These are phyloP conservation scores for Deroptyus accipitrinus DNA, from an alignment of 2,113 vertebrate species.

Conservation along the genomic window DNA sequence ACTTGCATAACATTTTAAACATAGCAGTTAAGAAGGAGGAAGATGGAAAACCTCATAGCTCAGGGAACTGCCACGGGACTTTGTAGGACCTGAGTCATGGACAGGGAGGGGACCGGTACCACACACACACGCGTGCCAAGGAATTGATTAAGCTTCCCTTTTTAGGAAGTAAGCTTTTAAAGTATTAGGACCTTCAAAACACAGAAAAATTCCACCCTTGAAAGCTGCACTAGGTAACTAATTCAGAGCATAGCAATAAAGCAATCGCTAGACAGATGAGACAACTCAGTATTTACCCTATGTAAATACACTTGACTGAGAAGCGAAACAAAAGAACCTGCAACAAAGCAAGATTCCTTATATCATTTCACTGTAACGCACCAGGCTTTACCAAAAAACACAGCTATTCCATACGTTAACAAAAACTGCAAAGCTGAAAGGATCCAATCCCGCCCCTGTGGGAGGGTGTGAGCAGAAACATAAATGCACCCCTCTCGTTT, in stretches of 20 bases:
- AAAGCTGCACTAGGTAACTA: neutral
- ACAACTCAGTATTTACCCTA: neutral
- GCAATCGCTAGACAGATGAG: neutral
- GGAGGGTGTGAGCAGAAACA: neutral
- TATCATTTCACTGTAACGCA: neutral
- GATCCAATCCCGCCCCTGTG: neutral
- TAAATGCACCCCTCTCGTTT: neutral
- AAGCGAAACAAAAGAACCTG: neutral
- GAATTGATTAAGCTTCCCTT: neutral
- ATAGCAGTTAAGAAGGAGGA: neutral
- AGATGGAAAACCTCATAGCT: neutral
- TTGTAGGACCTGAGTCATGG: fast-evolving
- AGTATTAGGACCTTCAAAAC: neutral
- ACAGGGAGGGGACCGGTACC: neutral
- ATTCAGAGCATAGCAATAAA: neutral
- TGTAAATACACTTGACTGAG: neutral
- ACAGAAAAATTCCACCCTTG: neutral
- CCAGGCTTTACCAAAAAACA: neutral
- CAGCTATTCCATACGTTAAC: neutral
- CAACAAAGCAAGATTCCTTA: neutral
- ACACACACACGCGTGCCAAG: fast-evolving
- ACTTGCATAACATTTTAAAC: neutral
- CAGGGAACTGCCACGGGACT: neutral
- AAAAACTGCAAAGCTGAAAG: neutral
- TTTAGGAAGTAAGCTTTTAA: neutral